These are phyloP conservation scores for Poeciliopsis turrubarensis DNA, from an alignment of 2,113 vertebrate species.

Conservation along the genomic window DNA sequence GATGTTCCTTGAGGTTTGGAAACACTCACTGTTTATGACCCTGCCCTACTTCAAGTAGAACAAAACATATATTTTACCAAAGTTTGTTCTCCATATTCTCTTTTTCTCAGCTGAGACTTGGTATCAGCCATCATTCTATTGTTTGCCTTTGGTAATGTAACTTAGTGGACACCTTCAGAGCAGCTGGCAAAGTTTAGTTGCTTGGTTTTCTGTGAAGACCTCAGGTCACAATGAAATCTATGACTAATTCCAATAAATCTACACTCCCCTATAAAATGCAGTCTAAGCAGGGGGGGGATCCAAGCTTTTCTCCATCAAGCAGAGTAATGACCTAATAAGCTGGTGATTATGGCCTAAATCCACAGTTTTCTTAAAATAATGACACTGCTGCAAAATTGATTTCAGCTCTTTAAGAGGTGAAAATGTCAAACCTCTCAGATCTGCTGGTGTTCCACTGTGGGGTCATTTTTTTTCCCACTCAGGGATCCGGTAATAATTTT, in stretches of 20 bases:
- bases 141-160: slow-evolving; percentile 23
- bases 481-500: no score
- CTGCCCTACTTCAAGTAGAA: background rate
- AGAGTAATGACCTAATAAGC: slow-evolving; percentile 17
- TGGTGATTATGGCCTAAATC: slow-evolving; percentile 20
- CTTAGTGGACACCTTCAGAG: slow-evolving; percentile 17
- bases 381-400: slow-evolving; percentile 20
- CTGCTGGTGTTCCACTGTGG: background rate
- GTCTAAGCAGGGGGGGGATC: slow-evolving; percentile 25
- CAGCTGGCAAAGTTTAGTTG: background rate
- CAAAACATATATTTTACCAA: background rate
- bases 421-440: slow-evolving; percentile 16
- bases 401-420: slow-evolving; percentile 13
- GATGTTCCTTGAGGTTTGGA: no score
- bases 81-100: background rate
- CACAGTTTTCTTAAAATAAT: slow-evolving; percentile 36
- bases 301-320: slow-evolving; percentile 18
- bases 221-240: slow-evolving; percentile 33
- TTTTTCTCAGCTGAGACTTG: background rate
- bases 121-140: background rate
- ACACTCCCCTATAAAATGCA: slow-evolving; percentile 1
- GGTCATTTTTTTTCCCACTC: background rate
- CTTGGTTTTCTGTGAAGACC: slow-evolving; percentile 13
- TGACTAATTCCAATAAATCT: slow-evolving; percentile 32
- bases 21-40: background rate